Evolutionary conservation across 2,888 invertebrate genomes (phyloP), one percentile per base, ranked within the genome.

Genomic region (Cataglyphis rosenhaueri): DNA sequence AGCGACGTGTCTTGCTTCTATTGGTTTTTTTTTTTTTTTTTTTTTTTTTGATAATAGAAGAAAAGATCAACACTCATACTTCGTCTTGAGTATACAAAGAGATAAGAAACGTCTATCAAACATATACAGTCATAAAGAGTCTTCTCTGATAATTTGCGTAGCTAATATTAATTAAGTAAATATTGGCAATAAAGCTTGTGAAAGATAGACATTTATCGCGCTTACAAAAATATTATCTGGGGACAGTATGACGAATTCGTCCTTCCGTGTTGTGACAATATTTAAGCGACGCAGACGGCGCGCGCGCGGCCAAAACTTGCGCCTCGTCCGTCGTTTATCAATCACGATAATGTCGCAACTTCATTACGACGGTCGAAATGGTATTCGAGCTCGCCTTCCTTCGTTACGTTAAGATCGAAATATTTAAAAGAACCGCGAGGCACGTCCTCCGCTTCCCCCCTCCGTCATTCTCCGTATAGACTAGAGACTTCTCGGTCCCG

Each of bases 401-500:
- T 48, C 71, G 59, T 48, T 48, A 48, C 55, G 61, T 70, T 59
- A 71, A 70, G 70, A 59, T 71, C 59, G 57, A 59, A 21, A 70
- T 61, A 59, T 79, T 59, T 25, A 35, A 79, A 78, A 79, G 78
- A 78, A 79, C 78, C 78, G 59, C 71, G 70, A 78, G 70, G 41
- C 70, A 59, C 66, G 57, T 79, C 44, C 9, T 79, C 44, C 9
- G 25, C 8, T 48, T 44, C 35, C 29, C 21, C 21, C 12, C 32
- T 29, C 25, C 18, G 12, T 3, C 10, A 15, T 32, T 21, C 12
- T 18, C 12, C 35, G 6, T 18, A 18, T 52, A 75, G 35, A 75
- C 9, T 35, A 21, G 44, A 48, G 35, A 35, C 10, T 78, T 57
- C 41, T 21, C 70, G 12, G 41, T 41, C 15, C 32, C 32, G 44